Conservation (phyloP, 2,113 vertebrate genomes). For the Penelope pileata region DNA sequence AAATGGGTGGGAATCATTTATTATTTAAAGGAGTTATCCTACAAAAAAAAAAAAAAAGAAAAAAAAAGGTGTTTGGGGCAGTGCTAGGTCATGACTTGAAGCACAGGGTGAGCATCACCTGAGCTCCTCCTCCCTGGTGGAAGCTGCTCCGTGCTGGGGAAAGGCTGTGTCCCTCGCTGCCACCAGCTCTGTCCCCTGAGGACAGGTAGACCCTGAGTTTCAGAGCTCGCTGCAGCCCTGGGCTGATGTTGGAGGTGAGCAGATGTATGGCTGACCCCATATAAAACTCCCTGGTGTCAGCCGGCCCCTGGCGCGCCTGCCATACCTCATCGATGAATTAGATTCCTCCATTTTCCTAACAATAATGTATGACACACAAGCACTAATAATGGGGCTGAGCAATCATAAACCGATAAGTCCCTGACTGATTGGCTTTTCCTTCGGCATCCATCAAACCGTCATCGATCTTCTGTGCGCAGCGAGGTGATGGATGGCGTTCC, state of each 20-base stretch:
- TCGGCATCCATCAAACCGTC: constrained; percentile 67
- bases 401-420: constrained; percentile 78
- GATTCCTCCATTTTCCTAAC: constrained; percentile 64
- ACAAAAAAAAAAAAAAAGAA: background rate
- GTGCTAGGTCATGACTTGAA: background rate
- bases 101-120: background rate
- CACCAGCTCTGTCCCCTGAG: background rate
- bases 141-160: background rate
- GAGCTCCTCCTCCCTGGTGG: background rate
- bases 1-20: background rate
- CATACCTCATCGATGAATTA: constrained; percentile 38
- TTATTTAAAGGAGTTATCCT: constrained; percentile 16
- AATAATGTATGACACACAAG: constrained; percentile 57
- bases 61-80: too few relatives aligned
- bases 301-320: background rate
- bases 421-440: constrained; percentile 75
- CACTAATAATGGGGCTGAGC: constrained; percentile 74
- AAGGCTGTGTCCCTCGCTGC: background rate
- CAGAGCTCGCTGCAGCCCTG: background rate
- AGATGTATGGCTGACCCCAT: constrained; percentile 27
- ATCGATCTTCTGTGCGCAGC: constrained; percentile 69
- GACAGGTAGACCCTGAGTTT: background rate
- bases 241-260: constrained; percentile 11
- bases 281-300: background rate
- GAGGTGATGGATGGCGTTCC: constrained; percentile 63